phyloP scores from a whole-genome alignment of 2,113 vertebrate species.

The human region GRCh38 chr9:13559501-13560000 shows the following conservation, averaged over 20 bases:
- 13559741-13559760: background rate
- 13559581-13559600: constrained; percentile 49
- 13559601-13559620: constrained; percentile 30
- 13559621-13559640: background rate
- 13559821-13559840: background rate
- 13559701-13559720: background rate
- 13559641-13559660: background rate
- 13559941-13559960: background rate
- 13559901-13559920: background rate
- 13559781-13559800: background rate
- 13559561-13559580: constrained; percentile 38
- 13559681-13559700: background rate
- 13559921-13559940: background rate
- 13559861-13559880: background rate
- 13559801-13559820: background rate
- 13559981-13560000: background rate
- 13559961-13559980: constrained; percentile 10
- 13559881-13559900: background rate
- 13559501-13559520: constrained; percentile 39
- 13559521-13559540: constrained; percentile 15
- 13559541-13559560: constrained; percentile 10
- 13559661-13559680: background rate
- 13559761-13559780: background rate
- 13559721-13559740: background rate
- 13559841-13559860: background rate